These are phyloP conservation scores for Oreohelix idahoensis DNA, from an alignment of 1,140 invertebrate species.

Conservation along the genomic window DNA sequence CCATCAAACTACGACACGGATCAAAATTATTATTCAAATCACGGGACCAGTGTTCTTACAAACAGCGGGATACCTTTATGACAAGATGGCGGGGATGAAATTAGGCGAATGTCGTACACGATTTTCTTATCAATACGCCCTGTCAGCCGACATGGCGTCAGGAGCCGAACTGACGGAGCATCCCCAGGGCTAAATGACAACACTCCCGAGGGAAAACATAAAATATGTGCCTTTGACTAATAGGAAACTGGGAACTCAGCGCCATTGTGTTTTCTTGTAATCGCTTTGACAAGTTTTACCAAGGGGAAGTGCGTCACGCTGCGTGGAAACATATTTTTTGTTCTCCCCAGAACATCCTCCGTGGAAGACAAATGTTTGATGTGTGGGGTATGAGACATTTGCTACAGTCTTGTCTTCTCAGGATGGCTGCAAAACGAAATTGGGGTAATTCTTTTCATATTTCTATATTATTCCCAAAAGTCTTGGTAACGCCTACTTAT, in stretches of 20 bases:
- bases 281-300: constrained; percentile 42
- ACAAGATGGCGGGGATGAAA: constrained; percentile 36
- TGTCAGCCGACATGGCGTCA: constrained; percentile 43
- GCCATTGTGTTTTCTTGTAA: constrained; percentile 33
- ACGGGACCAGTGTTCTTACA: background rate
- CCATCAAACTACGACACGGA: background rate
- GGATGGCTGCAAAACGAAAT: background rate
- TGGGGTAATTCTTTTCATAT: background rate
- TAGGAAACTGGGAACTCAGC: constrained; percentile 35
- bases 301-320: background rate
- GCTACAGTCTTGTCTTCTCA: no score
- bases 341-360: no score
- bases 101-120: constrained; percentile 35
- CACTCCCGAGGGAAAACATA: constrained; percentile 45
- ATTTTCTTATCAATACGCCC: constrained; percentile 29
- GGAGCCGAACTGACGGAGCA: constrained; percentile 7
- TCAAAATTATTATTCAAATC: constrained; percentile 15
- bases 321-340: constrained; percentile 28
- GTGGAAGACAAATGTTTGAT: no score
- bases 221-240: constrained; percentile 30
- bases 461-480: background rate
- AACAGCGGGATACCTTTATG: constrained; percentile 33
- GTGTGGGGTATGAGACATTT: no score
- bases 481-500: background rate
- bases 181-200: constrained; percentile 41